These are phyloP conservation scores for Falco concolor DNA, from an alignment of 2,797 vertebrate genomes.

Conservation along the genomic window DNA sequence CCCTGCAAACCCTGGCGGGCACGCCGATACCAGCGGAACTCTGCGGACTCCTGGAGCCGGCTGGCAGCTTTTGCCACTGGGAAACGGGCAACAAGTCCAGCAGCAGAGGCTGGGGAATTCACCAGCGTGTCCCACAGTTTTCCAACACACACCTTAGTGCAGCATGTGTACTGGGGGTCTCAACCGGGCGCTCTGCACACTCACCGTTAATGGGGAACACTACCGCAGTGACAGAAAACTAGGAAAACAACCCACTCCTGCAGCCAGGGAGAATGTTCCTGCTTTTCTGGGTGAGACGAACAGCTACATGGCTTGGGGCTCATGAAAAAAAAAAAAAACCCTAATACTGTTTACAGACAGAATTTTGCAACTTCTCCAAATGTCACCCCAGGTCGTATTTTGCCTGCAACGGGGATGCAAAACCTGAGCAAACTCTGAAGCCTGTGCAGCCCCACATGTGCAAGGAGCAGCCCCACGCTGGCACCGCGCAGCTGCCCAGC, in stretches of 20 bases:
- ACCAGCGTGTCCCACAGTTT: not conserved
- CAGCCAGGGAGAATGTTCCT: not conserved
- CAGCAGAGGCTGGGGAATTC: not conserved
- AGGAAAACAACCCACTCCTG: not conserved
- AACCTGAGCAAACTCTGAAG: not conserved
- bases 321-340: not conserved
- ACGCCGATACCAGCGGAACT: not conserved
- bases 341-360: constrained; percentile 2
- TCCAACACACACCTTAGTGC: not conserved
- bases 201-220: not conserved
- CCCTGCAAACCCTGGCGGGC: rapidly evolving
- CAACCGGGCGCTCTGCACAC: not conserved
- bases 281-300: not conserved
- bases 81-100: not conserved
- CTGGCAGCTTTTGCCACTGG: not conserved
- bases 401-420: not conserved
- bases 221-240: not conserved
- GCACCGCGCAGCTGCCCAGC: not conserved
- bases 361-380: constrained; percentile 37
- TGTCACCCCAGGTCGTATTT: not conserved
- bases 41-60: not conserved
- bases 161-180: not conserved
- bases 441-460: not conserved
- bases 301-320: not conserved
- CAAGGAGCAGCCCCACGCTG: not conserved